Conservation (phyloP, 64 coral and sea anemone genomes). For the Acropora tenuis region DNA sequence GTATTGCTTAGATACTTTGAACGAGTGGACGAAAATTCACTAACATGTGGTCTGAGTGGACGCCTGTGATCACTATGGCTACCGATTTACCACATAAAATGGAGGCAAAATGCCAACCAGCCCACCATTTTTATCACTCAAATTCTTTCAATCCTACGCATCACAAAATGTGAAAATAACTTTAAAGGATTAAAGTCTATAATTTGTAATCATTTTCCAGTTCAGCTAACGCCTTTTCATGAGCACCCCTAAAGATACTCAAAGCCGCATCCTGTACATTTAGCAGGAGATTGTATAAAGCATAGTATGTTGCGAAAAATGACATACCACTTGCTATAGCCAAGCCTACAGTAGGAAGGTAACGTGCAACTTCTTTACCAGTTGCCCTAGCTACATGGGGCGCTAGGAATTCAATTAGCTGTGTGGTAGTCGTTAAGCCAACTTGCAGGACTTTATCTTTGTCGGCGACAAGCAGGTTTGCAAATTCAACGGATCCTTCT, state of each 20-base stretch:
- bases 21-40: too few species aligned
- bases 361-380: neutral
- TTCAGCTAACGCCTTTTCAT: neutral
- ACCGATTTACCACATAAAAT: too few species aligned
- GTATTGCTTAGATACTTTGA: too few species aligned
- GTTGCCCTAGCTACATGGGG: neutral
- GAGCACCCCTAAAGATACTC: neutral
- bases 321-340: constrained; percentile 30
- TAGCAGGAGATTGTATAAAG: neutral
- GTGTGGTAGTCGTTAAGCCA: neutral
- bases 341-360: constrained; percentile 7
- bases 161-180: too few species aligned
- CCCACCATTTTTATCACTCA: too few species aligned
- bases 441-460: neutral
- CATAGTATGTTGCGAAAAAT: neutral
- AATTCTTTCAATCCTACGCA: too few species aligned
- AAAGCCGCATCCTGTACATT: neutral
- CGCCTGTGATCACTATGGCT: too few species aligned
- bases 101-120: too few species aligned
- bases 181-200: too few species aligned
- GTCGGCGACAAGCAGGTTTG: neutral
- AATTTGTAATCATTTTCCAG: neutral
- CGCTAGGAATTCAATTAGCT: neutral
- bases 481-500: too few species aligned
- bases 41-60: too few species aligned